These are phyloP conservation scores for Orius insidiosus DNA, from an alignment of 1,140 invertebrate species.

Conservation along the genomic window DNA sequence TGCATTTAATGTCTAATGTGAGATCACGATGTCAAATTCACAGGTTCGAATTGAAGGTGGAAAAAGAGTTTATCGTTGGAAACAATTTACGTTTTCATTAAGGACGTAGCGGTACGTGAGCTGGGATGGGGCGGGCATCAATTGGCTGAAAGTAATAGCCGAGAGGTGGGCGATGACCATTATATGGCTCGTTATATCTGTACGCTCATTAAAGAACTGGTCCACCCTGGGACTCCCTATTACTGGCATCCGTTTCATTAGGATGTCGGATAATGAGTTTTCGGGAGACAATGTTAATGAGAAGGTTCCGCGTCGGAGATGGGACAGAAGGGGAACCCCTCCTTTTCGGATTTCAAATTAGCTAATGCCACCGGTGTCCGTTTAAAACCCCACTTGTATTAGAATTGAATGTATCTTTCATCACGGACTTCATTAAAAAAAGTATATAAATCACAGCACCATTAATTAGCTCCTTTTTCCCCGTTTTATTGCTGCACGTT, in stretches of 20 bases:
- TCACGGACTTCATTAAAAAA: too few species aligned
- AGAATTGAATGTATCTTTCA: background rate
- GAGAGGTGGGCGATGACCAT: slow-evolving; percentile 4
- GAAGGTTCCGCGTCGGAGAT: background rate
- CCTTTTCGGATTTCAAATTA: background rate
- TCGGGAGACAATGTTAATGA: slow-evolving; percentile 19
- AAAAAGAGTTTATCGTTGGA: background rate
- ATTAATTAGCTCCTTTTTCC: too few species aligned
- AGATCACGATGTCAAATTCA: too few species aligned
- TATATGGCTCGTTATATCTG: slow-evolving; percentile 9
- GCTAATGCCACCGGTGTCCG: slow-evolving; percentile 1
- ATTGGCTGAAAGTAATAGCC: background rate
- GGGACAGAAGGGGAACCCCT: background rate
- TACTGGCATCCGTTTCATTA: slow-evolving; percentile 19
- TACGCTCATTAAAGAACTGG: slow-evolving; percentile 11
- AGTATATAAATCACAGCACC: too few species aligned
- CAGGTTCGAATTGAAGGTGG: too few species aligned
- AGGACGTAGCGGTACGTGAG: background rate
- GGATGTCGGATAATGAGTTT: slow-evolving; percentile 18
- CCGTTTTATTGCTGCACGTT: too few species aligned
- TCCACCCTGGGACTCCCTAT: slow-evolving; percentile 10
- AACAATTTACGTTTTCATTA: slow-evolving; percentile 10
- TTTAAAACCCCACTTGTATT: slow-evolving; percentile 1
- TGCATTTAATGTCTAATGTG: too few species aligned
- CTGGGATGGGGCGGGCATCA: background rate